Conservation (phyloP, 2,888 invertebrate species). For the Xanthia togata region DNA sequence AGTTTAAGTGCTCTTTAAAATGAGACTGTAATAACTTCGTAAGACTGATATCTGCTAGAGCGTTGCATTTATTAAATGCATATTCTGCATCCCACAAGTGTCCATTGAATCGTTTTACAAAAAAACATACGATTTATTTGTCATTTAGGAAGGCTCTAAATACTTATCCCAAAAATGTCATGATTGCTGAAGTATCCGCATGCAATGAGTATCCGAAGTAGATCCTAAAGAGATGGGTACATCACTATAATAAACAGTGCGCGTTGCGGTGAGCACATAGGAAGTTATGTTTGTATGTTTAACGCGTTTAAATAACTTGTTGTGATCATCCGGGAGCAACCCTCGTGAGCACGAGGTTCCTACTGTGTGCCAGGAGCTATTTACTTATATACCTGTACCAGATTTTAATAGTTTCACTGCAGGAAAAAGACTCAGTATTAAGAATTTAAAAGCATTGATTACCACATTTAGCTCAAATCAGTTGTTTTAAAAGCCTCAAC, state of each 20-base stretch:
- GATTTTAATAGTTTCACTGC: neutral
- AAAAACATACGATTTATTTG: neutral
- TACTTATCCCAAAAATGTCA: neutral
- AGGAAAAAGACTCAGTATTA: neutral
- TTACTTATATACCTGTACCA: neutral
- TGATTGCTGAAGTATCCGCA: neutral
- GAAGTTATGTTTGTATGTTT: conserved; percentile 63
- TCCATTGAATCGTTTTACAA: neutral
- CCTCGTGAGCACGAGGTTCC: neutral
- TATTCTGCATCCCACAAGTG: neutral
- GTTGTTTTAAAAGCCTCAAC: neutral
- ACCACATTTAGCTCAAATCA: neutral
- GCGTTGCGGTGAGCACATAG: conserved; percentile 56
- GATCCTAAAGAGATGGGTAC: conserved; percentile 5
- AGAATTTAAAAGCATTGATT: neutral
- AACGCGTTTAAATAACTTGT: conserved; percentile 64
- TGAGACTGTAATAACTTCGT: neutral
- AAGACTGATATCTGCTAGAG: neutral
- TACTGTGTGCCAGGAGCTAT: neutral
- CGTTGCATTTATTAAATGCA: neutral
- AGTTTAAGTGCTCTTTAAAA: no score
- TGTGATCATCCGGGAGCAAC: conserved; percentile 56
- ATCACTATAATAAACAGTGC: conserved; percentile 44
- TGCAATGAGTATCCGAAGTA: conserved; percentile 2
- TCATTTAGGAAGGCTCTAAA: neutral